Percentiles rank a stretch among this genome's conserved stretches.
phyloP scores from a whole-genome alignment of 2,888 invertebrate species.

The Trachelus troglodyta region DNA sequence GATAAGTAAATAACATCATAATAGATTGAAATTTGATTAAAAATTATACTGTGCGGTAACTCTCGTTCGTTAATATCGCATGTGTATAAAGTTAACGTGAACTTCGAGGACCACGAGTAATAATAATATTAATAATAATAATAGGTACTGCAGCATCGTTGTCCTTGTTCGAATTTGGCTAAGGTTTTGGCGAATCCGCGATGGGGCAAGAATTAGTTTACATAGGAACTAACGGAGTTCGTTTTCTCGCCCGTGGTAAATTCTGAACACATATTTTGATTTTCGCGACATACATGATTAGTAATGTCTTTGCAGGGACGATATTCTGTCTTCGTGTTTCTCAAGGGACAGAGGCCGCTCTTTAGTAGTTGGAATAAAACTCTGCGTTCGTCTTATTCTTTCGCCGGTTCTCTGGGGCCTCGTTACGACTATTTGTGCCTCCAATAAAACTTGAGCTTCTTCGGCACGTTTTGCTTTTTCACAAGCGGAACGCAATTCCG shows the following conservation, averaged over 20 bases:
- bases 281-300: slow-evolving; percentile 8
- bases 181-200: too few relatives aligned
- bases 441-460: slow-evolving; percentile 71
- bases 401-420: slow-evolving; percentile 72
- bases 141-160: too few relatives aligned
- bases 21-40: too few relatives aligned
- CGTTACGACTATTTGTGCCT: slow-evolving; percentile 69
- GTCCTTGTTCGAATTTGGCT: too few relatives aligned
- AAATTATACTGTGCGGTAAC: too few relatives aligned
- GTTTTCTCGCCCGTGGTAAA: slow-evolving; percentile 44
- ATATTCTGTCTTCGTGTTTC: slow-evolving; percentile 33
- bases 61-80: too few relatives aligned
- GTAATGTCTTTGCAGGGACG: slow-evolving; percentile 41
- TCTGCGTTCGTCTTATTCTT: slow-evolving; percentile 74
- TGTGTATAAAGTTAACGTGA: too few relatives aligned
- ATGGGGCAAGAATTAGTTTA: too few relatives aligned
- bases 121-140: too few relatives aligned
- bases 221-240: slow-evolving; percentile 4
- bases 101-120: too few relatives aligned
- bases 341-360: slow-evolving; percentile 67
- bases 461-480: slow-evolving; percentile 78
- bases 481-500: slow-evolving; percentile 76
- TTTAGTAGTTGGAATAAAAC: slow-evolving; percentile 77
- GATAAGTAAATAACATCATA: not conserved
- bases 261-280: slow-evolving; percentile 52